Percentiles rank a stretch among this genome's conserved stretches.
Conservation (phyloP, 2,113 vertebrate genomes). For the Mormyrus lacerda region DNA sequence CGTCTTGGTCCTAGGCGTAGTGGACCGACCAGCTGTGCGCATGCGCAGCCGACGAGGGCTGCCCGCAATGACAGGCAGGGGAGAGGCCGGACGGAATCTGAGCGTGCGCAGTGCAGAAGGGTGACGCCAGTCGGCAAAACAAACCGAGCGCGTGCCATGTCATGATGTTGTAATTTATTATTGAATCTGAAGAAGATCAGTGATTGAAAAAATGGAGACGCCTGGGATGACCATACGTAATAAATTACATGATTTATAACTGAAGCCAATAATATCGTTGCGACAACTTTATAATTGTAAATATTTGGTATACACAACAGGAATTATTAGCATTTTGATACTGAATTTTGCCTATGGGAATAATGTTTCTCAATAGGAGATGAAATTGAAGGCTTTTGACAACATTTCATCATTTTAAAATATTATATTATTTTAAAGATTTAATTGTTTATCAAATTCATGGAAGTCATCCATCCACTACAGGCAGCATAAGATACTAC, state of each 20-base stretch:
- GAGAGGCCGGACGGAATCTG: slow-evolving; percentile 25
- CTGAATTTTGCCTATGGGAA: not conserved
- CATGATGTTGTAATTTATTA: not conserved
- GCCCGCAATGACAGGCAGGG: not conserved
- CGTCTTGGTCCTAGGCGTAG: slow-evolving; percentile 39
- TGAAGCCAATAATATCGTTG: not conserved
- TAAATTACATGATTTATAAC: not conserved
- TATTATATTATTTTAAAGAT: not conserved
- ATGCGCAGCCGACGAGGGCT: slow-evolving; percentile 19
- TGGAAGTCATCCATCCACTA: not conserved
- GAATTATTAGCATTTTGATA: not conserved
- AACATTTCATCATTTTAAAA: not conserved
- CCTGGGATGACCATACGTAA: not conserved
- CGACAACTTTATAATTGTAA: not conserved
- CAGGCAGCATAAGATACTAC: not conserved
- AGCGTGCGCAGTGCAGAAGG: slow-evolving; percentile 13
- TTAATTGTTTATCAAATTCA: not conserved
- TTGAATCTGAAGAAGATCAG: not conserved
- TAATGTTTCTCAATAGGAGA: not conserved
- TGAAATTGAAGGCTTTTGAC: not conserved
- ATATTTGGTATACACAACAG: not conserved
- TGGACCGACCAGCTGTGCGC: slow-evolving; percentile 5
- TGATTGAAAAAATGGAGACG: not conserved
- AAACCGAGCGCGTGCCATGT: not conserved
- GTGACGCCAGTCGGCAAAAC: not conserved